Conservation (phyloP, 1,140 invertebrate species). For the Zophobas atratus region DNA sequence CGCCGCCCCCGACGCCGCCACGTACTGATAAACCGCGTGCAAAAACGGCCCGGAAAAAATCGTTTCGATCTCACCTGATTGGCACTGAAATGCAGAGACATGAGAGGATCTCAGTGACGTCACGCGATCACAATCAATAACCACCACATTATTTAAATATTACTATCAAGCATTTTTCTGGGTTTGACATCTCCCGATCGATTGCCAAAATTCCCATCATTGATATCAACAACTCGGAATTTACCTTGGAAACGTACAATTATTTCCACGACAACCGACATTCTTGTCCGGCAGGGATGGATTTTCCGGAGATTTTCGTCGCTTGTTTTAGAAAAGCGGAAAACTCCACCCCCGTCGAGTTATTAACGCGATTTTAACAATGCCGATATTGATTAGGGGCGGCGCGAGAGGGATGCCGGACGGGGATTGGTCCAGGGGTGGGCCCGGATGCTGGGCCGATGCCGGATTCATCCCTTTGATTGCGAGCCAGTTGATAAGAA, state of each 20-base stretch:
- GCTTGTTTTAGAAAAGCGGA: not conserved
- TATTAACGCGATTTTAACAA: constrained; percentile 44
- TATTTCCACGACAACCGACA: constrained; percentile 36
- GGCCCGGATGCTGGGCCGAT: constrained; percentile 45
- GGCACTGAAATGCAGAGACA: constrained; percentile 54
- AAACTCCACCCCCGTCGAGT: constrained; percentile 45
- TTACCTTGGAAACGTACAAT: constrained; percentile 42
- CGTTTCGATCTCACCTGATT: constrained; percentile 54
- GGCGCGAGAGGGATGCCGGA: constrained; percentile 20
- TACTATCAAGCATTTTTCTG: constrained; percentile 12
- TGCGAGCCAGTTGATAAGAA: constrained; percentile 44
- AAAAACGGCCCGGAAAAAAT: constrained; percentile 14
- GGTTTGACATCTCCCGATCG: constrained; percentile 35
- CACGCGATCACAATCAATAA: constrained; percentile 31
- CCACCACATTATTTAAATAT: constrained; percentile 29
- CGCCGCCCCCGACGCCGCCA: not conserved
- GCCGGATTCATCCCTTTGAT: constrained; percentile 36
- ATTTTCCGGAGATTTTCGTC: constrained; percentile 8
- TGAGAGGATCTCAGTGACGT: constrained; percentile 14
- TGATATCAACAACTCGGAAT: constrained; percentile 43
- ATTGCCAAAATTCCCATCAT: constrained; percentile 27
- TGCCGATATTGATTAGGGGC: constrained; percentile 51
- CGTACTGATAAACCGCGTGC: not conserved
- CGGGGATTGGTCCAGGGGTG: constrained; percentile 53
- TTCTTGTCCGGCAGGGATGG: constrained; percentile 5